These are phyloP conservation scores for Leptinotarsa tumamoca DNA, from an alignment of 2,888 invertebrate genomes.

Conservation along the genomic window DNA sequence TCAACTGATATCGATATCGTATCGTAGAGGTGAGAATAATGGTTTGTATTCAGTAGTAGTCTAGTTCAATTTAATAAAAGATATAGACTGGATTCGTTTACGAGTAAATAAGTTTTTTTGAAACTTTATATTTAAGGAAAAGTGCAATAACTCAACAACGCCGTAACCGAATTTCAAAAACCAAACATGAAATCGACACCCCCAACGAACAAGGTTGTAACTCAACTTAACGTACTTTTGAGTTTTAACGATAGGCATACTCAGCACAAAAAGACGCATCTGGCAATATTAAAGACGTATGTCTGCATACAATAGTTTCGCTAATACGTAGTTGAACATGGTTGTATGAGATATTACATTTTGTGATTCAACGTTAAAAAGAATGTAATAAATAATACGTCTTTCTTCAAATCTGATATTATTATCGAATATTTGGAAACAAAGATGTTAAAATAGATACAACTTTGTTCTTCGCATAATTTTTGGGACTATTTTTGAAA, in stretches of 20 bases:
- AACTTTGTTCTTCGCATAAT: constrained; percentile 23
- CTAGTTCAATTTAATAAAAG: too few species aligned
- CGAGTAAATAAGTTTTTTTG: too few species aligned
- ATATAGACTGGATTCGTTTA: too few species aligned
- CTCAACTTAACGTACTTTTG: constrained; percentile 14
- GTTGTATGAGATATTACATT: constrained; percentile 24
- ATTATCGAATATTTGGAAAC: constrained; percentile 4
- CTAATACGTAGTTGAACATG: constrained; percentile 21
- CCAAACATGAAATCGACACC: too few species aligned
- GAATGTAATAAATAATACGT: constrained; percentile 23
- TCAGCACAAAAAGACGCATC: constrained; percentile 22
- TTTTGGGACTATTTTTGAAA: constrained; percentile 18
- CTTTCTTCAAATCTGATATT: constrained; percentile 18
- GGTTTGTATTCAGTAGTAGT: too few species aligned
- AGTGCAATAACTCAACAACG: too few species aligned
- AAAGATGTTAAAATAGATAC: constrained; percentile 24
- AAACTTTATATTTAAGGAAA: too few species aligned
- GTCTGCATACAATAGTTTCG: constrained; percentile 22
- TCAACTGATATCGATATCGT: too few species aligned
- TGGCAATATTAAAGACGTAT: constrained; percentile 23
- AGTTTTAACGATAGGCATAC: constrained; percentile 24
- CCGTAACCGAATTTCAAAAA: too few species aligned
- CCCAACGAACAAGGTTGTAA: constrained; percentile 21
- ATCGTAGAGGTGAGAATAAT: too few species aligned
- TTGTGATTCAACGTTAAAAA: constrained; percentile 20